phyloP scores from a whole-genome alignment of 2,797 vertebrate species.

The Sebastolobus alascanus region DNA sequence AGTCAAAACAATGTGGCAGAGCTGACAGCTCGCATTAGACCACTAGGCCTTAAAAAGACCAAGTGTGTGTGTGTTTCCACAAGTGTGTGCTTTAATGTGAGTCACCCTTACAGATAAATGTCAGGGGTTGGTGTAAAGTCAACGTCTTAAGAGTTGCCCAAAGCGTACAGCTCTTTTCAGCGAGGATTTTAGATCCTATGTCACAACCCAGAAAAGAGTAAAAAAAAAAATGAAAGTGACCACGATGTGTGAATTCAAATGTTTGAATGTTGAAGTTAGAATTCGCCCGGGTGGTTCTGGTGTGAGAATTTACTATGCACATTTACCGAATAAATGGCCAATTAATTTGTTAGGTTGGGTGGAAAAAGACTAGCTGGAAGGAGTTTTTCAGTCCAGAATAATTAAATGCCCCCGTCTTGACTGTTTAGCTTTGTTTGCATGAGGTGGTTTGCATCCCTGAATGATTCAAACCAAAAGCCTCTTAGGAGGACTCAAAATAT shows the following conservation, averaged over 20 bases:
- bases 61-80: conserved; percentile 48
- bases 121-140: conserved; percentile 77
- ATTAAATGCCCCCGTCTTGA: conserved; percentile 27
- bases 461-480: conserved; percentile 42
- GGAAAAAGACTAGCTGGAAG: conserved; percentile 5
- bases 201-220: neutral
- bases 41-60: conserved; percentile 76
- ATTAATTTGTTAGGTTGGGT: conserved; percentile 23
- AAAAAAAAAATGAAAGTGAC: neutral
- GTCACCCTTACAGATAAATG: conserved; percentile 79
- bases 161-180: conserved; percentile 53
- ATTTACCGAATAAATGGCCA: conserved; percentile 27
- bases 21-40: conserved; percentile 78
- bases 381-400: conserved; percentile 30
- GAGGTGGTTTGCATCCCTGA: conserved; percentile 14
- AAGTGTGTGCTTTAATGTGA: conserved; percentile 59
- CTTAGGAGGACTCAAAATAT: conserved; percentile 18
- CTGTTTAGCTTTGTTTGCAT: conserved; percentile 28
- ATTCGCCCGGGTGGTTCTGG: neutral
- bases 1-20: conserved; percentile 82
- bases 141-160: conserved; percentile 66
- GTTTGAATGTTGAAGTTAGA: neutral
- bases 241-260: neutral
- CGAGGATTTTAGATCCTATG: conserved; percentile 33
- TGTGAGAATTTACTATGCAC: neutral